Conservation (phyloP, 2,113 vertebrate genomes). For the Gulo gulo region DNA sequence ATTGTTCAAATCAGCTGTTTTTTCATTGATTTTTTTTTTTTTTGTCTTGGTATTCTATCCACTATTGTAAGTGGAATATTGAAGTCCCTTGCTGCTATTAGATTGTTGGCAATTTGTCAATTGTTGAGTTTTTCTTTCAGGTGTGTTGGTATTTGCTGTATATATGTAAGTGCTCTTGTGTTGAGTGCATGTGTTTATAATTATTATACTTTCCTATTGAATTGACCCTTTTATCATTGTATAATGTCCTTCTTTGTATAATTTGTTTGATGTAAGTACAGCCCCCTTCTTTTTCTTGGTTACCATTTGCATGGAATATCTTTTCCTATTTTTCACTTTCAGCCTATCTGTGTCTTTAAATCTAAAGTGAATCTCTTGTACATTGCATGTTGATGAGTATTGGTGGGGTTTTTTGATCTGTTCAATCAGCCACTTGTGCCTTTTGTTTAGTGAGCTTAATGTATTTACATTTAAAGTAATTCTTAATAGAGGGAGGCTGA, state of each 20-base stretch:
- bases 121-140: background rate
- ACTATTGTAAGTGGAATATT: background rate
- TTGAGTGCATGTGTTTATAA: background rate
- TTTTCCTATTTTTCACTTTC: background rate
- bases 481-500: background rate
- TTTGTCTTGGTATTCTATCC: background rate
- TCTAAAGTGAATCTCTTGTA: background rate
- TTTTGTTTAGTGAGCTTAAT: background rate
- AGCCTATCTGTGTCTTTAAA: background rate
- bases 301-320: background rate
- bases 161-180: background rate
- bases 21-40: background rate
- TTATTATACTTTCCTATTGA: background rate
- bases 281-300: background rate
- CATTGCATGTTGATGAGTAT: background rate
- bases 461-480: background rate
- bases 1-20: background rate
- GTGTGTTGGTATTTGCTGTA: background rate
- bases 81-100: background rate
- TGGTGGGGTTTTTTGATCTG: too few species aligned
- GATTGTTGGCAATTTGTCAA: background rate
- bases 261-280: background rate
- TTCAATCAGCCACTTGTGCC: background rate
- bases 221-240: background rate
- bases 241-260: background rate